These are phyloP conservation scores for Globia sparganii DNA, from an alignment of 2,888 invertebrate species.

Conservation along the genomic window DNA sequence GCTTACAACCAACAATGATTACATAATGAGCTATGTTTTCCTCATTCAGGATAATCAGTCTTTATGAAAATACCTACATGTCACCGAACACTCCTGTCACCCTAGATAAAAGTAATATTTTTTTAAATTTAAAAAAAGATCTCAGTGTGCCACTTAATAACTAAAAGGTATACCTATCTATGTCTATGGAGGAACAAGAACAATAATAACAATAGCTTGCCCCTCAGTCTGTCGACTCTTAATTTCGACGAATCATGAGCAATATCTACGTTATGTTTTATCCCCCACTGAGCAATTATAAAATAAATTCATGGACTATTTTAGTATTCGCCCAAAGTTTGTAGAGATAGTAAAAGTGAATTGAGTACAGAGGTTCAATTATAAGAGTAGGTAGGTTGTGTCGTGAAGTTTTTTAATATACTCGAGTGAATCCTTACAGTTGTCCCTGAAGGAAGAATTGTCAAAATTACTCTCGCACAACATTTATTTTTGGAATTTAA, in stretches of 20 bases:
- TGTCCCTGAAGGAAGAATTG: conserved; percentile 32
- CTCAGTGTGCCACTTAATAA: not conserved
- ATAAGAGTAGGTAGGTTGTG: conserved; percentile 32
- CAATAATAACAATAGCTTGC: not conserved
- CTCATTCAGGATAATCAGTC: not conserved
- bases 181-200: not conserved
- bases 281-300: conserved; percentile 20
- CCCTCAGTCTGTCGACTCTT: not conserved
- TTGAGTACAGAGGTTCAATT: conserved; percentile 39
- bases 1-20: not conserved
- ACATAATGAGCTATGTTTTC: not conserved
- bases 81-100: not conserved
- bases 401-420: conserved; percentile 54
- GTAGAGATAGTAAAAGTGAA: conserved; percentile 45
- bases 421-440: conserved; percentile 43
- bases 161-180: not conserved
- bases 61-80: not conserved
- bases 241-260: conserved; percentile 30
- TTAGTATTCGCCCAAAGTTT: conserved; percentile 34
- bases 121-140: not conserved
- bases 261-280: conserved; percentile 25
- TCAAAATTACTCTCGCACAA: conserved; percentile 21
- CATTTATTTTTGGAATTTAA: conserved; percentile 46
- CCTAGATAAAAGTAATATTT: not conserved
- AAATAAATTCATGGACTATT: conserved; percentile 40